Evolutionary conservation across 2,113 vertebrate species (phyloP).

Genomic region (Theropithecus gelada): DNA sequence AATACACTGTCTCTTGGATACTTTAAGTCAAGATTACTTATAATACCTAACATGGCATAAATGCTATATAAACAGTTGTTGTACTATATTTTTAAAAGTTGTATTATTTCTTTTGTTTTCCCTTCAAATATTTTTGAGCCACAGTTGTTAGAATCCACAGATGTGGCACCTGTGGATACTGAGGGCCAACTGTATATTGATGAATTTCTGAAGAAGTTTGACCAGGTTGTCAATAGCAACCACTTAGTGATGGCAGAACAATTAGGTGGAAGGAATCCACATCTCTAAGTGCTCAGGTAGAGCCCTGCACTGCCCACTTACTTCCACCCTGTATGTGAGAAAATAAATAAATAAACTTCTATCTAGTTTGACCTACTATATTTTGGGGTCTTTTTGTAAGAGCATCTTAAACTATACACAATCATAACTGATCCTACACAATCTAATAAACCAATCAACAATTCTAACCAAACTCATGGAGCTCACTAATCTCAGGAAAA

Average conservation of each 20-base stretch:
- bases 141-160: background rate
- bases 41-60: background rate
- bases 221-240: background rate
- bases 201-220: background rate
- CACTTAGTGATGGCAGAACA: background rate
- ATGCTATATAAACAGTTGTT: background rate
- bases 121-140: background rate
- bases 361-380: background rate
- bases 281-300: fast-evolving
- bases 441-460: background rate
- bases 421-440: background rate
- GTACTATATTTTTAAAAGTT: background rate
- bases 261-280: background rate
- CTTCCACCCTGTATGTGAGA: background rate
- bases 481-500: background rate
- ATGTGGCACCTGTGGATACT: background rate
- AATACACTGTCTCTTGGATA: background rate
- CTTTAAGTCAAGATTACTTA: background rate
- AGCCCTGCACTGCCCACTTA: background rate
- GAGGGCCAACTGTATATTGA: background rate
- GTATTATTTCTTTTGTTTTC: background rate
- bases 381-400: background rate
- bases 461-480: background rate
- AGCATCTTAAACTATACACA: background rate
- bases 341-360: background rate